These are phyloP conservation scores for Drosophila arawakana DNA, from an alignment of 1,140 invertebrate species.

Conservation along the genomic window DNA sequence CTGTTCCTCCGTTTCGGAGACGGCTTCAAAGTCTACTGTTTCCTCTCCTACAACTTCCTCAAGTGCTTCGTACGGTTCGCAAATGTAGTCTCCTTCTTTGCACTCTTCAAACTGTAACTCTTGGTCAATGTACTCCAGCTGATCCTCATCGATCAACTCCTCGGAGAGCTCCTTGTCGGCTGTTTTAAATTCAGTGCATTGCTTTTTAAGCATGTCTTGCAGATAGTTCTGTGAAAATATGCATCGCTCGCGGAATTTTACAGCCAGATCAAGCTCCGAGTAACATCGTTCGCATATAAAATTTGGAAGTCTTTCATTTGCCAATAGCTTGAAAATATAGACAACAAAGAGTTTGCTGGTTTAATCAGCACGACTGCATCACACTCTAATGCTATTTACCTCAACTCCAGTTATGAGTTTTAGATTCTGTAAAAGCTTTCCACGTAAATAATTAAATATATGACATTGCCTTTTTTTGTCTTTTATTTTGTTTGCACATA, in stretches of 20 bases:
- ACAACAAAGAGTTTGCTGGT: background rate
- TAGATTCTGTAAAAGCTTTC: conserved; percentile 45
- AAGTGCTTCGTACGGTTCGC: background rate
- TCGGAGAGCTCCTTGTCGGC: conserved; percentile 33
- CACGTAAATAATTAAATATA: conserved; percentile 58
- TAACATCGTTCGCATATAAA: conserved; percentile 58
- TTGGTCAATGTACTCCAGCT: conserved; percentile 16
- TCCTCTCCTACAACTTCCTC: background rate
- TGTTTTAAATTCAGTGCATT: background rate
- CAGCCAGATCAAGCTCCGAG: conserved; percentile 63
- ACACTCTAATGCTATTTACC: conserved; percentile 19
- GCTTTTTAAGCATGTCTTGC: conserved; percentile 46
- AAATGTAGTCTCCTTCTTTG: background rate
- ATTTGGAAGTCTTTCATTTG: conserved; percentile 41
- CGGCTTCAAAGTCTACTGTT: background rate
- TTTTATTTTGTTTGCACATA: conserved; percentile 67
- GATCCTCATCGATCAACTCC: conserved; percentile 59
- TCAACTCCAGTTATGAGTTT: conserved; percentile 63
- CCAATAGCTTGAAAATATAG: conserved; percentile 29
- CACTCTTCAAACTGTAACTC: background rate
- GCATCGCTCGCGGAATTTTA: conserved; percentile 70
- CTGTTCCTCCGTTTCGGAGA: conserved; percentile 2
- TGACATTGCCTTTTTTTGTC: conserved; percentile 48
- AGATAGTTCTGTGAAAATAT: conserved; percentile 69
- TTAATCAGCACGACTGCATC: background rate